Evolutionary conservation across 1,140 invertebrate species (phyloP).

Genomic region (Macrobrachium rosenbergii): DNA sequence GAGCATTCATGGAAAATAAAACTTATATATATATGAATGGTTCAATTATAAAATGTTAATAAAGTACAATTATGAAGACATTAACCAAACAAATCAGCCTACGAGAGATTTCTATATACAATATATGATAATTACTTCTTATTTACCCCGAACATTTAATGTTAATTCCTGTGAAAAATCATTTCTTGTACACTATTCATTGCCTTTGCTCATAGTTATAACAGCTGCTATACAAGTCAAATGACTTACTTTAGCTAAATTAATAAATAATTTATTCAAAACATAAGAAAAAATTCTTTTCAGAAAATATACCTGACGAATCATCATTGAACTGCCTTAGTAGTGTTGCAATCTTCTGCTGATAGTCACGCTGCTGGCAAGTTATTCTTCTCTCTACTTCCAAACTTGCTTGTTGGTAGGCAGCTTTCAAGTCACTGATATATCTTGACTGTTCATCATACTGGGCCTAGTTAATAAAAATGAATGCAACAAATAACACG

Average conservation of each 20-base stretch:
- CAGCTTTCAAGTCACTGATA: conserved; percentile 70
- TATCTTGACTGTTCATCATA: conserved; percentile 71
- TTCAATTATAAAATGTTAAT: too few species aligned
- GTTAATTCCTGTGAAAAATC: too few species aligned
- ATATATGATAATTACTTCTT: too few species aligned
- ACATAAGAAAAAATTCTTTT: too few species aligned
- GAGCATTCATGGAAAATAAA: too few species aligned
- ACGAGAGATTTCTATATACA: too few species aligned
- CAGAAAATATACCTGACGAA: conserved; percentile 46
- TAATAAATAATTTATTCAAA: not conserved
- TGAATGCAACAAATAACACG: not conserved
- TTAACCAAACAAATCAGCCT: too few species aligned
- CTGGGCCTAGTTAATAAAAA: conserved; percentile 68
- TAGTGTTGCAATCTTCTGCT: conserved; percentile 71
- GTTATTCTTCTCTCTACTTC: conserved; percentile 71
- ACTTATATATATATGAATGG: too few species aligned
- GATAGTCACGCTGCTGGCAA: conserved; percentile 71
- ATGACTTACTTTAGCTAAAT: too few species aligned
- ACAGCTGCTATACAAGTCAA: not conserved
- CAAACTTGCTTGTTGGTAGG: conserved; percentile 70
- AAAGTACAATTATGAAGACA: too few species aligned
- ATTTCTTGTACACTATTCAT: not conserved
- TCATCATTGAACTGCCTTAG: conserved; percentile 70
- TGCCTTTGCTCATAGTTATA: not conserved
- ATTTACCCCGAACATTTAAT: too few species aligned